phyloP scores from a whole-genome alignment of 2,888 invertebrate species.

The Spialia ferax region DNA sequence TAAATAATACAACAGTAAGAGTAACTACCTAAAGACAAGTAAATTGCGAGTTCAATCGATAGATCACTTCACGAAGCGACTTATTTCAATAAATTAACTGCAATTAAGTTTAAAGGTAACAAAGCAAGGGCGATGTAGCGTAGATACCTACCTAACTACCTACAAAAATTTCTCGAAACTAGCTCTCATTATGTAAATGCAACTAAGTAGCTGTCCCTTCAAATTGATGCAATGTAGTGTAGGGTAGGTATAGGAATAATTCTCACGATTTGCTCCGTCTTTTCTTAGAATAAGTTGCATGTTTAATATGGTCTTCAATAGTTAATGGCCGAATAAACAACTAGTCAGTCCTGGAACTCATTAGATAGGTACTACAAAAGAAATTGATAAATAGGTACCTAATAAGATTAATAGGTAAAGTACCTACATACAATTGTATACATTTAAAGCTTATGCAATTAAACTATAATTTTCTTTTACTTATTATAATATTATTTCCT shows the following conservation, averaged over 20 bases:
- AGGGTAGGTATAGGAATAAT: not conserved
- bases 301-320: not conserved
- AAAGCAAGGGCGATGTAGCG: not conserved
- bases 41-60: not conserved
- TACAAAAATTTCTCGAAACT: not conserved
- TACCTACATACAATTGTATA: not conserved
- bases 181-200: too few relatives aligned
- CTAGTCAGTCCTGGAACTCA: not conserved
- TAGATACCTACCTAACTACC: too few relatives aligned
- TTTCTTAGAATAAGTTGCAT: not conserved
- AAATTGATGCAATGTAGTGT: not conserved
- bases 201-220: not conserved
- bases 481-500: not conserved
- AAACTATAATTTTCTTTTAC: not conserved
- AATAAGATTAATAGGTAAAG: too few relatives aligned
- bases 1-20: too few relatives aligned
- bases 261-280: not conserved
- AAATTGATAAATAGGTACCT: not conserved
- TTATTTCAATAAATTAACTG: not conserved
- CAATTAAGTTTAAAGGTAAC: not conserved
- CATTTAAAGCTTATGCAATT: not conserved
- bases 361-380: not conserved
- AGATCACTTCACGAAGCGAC: not conserved
- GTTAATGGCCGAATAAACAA: not conserved
- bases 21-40: conserved; percentile 16